Evolutionary conservation across 2,113 vertebrate genomes (phyloP).

Genomic region (Dipodomys stephensi): DNA sequence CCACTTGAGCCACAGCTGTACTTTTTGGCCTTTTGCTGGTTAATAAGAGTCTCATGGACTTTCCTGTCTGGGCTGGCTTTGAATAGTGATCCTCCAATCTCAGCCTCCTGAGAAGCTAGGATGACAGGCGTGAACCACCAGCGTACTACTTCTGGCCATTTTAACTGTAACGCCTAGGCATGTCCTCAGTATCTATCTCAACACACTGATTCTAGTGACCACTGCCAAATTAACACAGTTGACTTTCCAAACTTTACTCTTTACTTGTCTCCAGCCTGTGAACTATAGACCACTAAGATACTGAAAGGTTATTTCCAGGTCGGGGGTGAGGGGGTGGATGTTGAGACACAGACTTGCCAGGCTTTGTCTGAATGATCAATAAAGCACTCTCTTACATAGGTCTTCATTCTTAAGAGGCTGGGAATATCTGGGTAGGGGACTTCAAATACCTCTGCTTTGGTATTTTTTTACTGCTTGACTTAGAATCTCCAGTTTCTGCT

Average conservation of each 20-base stretch:
- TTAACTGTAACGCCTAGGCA: background rate
- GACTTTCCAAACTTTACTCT: conserved; percentile 31
- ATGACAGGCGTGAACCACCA: no score
- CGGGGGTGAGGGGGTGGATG: background rate
- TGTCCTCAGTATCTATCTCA: conserved; percentile 22
- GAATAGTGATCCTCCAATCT: no score
- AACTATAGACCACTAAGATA: background rate
- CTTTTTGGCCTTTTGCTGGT: no score
- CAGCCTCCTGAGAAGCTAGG: no score
- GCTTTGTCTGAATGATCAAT: conserved; percentile 6
- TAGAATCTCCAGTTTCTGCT: conserved; percentile 24
- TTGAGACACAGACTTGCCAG: background rate
- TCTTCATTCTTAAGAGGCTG: conserved; percentile 40
- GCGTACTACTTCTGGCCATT: background rate
- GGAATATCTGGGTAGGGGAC: conserved; percentile 8
- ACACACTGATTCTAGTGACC: background rate
- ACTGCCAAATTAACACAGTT: conserved; percentile 17
- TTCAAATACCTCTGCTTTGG: conserved; percentile 39
- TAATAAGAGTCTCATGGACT: no score
- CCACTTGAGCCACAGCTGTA: no score
- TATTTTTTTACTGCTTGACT: conserved; percentile 13
- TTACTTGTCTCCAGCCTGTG: background rate
- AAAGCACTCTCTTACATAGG: conserved; percentile 38
- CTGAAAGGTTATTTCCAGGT: background rate
- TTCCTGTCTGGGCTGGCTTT: no score